Conservation (phyloP, 2,888 invertebrate species). For the Meta bourneti region DNA sequence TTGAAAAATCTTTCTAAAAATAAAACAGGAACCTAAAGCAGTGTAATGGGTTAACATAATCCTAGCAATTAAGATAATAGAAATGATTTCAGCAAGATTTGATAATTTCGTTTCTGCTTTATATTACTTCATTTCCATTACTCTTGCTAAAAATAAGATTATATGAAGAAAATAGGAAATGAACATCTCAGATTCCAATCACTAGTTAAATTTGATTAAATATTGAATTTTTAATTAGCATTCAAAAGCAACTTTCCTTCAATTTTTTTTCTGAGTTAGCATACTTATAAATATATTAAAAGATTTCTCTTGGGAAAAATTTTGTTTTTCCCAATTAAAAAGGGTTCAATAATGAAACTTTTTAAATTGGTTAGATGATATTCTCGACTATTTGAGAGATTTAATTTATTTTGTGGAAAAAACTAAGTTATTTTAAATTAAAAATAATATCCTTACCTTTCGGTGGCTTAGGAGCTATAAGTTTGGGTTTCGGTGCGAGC, state of each 20-base stretch:
- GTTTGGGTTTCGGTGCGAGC: slow-evolving; percentile 74
- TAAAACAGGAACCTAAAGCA: neutral
- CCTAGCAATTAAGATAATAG: too few species aligned
- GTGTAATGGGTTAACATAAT: too few species aligned
- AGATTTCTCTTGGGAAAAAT: too few species aligned
- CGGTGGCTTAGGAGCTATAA: slow-evolving; percentile 66
- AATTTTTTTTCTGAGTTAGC: neutral
- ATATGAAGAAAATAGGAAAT: too few species aligned
- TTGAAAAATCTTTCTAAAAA: neutral
- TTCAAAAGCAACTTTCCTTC: neutral
- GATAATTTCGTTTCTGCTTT: neutral
- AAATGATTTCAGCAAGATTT: neutral
- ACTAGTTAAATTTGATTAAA: too few species aligned
- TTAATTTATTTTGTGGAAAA: neutral
- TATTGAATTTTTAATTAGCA: too few species aligned
- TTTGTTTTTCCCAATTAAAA: neutral
- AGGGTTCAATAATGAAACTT: neutral
- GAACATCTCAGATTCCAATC: too few species aligned
- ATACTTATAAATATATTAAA: neutral
- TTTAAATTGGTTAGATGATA: too few species aligned
- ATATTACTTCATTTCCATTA: neutral
- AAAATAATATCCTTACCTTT: slow-evolving; percentile 69
- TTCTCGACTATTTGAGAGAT: neutral
- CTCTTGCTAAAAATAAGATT: neutral
- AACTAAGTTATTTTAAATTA: neutral